phyloP scores from a whole-genome alignment of 2,113 vertebrate species.

The Glaucomys volans region DNA sequence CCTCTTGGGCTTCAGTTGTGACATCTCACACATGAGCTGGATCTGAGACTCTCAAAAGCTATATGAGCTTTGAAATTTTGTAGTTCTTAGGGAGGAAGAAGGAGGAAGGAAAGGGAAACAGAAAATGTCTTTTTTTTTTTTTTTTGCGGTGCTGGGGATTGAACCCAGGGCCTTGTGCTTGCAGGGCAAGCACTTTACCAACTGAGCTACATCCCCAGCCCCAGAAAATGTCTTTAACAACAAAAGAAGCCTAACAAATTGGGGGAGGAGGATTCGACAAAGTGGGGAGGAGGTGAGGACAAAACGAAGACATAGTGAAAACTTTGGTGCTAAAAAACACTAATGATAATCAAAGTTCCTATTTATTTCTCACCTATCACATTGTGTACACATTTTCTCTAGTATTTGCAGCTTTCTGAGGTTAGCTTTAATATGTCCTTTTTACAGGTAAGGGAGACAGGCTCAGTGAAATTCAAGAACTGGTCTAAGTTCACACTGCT shows the following conservation, averaged over 20 bases:
- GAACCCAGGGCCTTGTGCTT: no score
- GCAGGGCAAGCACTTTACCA: no score
- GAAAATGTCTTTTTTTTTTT: no score
- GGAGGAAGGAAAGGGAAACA: background rate
- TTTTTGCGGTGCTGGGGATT: no score
- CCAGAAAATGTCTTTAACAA: background rate
- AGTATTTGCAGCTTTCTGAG: background rate
- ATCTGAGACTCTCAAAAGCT: background rate
- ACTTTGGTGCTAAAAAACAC: background rate
- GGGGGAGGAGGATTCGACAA: background rate
- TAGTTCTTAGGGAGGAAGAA: background rate
- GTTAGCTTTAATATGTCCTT: background rate
- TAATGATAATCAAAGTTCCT: background rate
- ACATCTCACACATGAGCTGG: background rate
- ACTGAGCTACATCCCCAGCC: no score
- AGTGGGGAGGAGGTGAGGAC: background rate
- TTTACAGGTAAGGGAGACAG: background rate
- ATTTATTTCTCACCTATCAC: background rate
- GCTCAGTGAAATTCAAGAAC: background rate
- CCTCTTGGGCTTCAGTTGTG: background rate
- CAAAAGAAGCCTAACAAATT: background rate
- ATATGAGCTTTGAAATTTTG: constrained; percentile 11
- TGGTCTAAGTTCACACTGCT: background rate
- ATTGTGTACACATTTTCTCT: background rate
- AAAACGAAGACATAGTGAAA: background rate